Conservation (phyloP, 2,113 vertebrate genomes). For the Bothrops jararaca region DNA sequence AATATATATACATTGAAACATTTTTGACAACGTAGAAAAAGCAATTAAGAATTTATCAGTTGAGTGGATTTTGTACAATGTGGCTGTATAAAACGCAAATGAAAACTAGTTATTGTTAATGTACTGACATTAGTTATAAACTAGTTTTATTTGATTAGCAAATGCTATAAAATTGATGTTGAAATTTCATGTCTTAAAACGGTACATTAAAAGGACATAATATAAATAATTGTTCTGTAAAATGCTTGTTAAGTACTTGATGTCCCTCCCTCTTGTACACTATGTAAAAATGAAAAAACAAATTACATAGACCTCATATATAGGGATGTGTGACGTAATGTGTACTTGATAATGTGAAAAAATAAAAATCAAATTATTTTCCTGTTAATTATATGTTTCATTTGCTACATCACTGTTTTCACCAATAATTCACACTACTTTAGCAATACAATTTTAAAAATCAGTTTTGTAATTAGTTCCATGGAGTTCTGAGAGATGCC, state of each 20-base stretch:
- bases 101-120: slow-evolving; percentile 78
- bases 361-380: slow-evolving; percentile 94
- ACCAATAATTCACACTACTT: slow-evolving; percentile 40
- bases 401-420: slow-evolving; percentile 65
- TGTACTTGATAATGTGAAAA: slow-evolving; percentile 95
- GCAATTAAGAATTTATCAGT: slow-evolving; percentile 73
- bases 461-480: slow-evolving; percentile 35
- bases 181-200: slow-evolving; percentile 87
- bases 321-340: slow-evolving; percentile 90
- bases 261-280: slow-evolving; percentile 89
- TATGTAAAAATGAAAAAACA: slow-evolving; percentile 84
- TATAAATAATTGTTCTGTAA: slow-evolving; percentile 99
- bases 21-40: slow-evolving; percentile 62
- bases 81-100: slow-evolving; percentile 81
- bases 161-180: slow-evolving; percentile 77
- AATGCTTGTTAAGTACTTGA: slow-evolving; percentile 91
- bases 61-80: slow-evolving; percentile 79
- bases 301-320: slow-evolving; percentile 83
- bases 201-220: slow-evolving; percentile 86
- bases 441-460: slow-evolving; percentile 45
- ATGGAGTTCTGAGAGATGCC: background rate
- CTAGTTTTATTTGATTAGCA: slow-evolving; percentile 81
- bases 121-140: slow-evolving; percentile 80
- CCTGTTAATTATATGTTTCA: slow-evolving; percentile 72
- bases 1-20: slow-evolving; percentile 64